Evolutionary conservation across 2,797 vertebrate genomes (phyloP), one percentile per base, ranked within the genome.

Genomic region (Myripristis jacobus): DNA sequence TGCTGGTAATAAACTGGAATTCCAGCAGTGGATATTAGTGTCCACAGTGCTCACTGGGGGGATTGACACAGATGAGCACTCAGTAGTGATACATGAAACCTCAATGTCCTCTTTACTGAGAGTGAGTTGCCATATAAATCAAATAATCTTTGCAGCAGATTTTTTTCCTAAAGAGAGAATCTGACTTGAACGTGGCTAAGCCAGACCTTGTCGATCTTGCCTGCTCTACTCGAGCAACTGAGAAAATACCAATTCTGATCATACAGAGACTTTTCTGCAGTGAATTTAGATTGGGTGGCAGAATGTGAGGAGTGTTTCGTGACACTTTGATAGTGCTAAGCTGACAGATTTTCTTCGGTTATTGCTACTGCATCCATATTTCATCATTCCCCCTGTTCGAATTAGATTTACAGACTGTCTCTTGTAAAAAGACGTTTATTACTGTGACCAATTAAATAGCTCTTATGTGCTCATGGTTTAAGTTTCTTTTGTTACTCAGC

Each of bases 401-500:
- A 59, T 75, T 76, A 87, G 66, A 88, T 89, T 80, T 75, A 85
- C 43, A 79, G 67, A 71, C 70, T 24, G 47, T 70, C 60, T 79
- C 60, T 62, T 22, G 79, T 78, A 86, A 87, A 79, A 80, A 83
- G 70, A 80, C 77, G 47, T 90, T 89, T 89, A 86, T 79, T 63
- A 73, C 74, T 64, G 34, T n/a, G 58, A 57, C 56, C 55, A 79
- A 85, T 91, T 86, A 70, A 71, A 85, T 65, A 58, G 61, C 73
- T 76, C 78, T 90, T 77, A 81, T 60, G 36, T 77, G 61, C 74
- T 86, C 66, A 79, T 71, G 55, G 80, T 54, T 73, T 85, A 67
- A 8, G 44, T 79, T 83, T 75, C 74, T 84, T 83, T 89, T 85
- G 77, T 76, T 80, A 86, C 83, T 91, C 79, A 87, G 84, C 70